A percentile compares a stretch with the other conserved stretches of the same genome.
These are phyloP conservation scores for Nerophis lumbriciformis DNA, from an alignment of 2,113 vertebrate species.

Conservation along the genomic window DNA sequence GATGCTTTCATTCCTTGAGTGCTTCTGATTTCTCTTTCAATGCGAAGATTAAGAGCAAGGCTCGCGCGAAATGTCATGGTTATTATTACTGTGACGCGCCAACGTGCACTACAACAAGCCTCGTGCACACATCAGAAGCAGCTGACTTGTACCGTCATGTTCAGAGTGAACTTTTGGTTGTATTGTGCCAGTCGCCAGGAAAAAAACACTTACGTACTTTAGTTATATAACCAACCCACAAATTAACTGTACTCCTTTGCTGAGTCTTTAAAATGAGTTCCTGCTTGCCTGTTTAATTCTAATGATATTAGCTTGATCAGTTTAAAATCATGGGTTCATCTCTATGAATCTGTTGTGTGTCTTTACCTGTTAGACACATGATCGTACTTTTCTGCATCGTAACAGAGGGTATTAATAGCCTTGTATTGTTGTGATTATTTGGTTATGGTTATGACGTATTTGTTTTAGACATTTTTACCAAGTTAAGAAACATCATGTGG, in stretches of 20 bases:
- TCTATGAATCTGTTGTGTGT: constrained; percentile 16
- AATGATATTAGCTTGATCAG: constrained; percentile 43
- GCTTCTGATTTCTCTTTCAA: constrained; percentile 57
- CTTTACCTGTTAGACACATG: constrained; percentile 11
- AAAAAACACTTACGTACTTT: constrained; percentile 14
- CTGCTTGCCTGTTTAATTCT: constrained; percentile 28
- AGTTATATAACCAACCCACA: constrained; percentile 26
- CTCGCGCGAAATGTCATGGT: constrained; percentile 24
- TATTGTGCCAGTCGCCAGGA: constrained; percentile 4
- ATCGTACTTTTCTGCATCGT: constrained; percentile 9
- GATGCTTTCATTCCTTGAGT: constrained; percentile 66
- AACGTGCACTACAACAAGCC: constrained; percentile 10
- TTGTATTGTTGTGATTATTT: no score
- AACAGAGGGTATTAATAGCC: no score
- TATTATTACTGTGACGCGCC: constrained; percentile 16
- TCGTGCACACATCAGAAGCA: neutral
- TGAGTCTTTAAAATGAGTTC: constrained; percentile 24
- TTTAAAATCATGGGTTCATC: constrained; percentile 26
- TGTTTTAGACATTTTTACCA: no score
- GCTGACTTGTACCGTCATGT: neutral
- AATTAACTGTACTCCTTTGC: constrained; percentile 25
- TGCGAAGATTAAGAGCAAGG: constrained; percentile 43
- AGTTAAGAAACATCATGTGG: no score
- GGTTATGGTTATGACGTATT: no score
- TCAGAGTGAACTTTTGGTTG: neutral